These are phyloP conservation scores for Prosapia bicincta DNA, from an alignment of 2,888 invertebrate genomes.

Conservation along the genomic window DNA sequence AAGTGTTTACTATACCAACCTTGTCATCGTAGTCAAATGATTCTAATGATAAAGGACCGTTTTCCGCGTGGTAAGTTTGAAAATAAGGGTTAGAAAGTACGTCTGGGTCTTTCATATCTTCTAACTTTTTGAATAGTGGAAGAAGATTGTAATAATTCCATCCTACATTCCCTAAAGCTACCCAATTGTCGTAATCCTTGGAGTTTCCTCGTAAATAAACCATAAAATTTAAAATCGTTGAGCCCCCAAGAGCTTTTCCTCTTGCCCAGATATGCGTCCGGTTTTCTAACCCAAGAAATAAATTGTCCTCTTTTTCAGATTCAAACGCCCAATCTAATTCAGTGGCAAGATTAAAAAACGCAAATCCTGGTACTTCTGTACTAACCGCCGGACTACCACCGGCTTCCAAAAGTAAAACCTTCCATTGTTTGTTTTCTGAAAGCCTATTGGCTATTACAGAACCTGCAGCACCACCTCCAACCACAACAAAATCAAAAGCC, in stretches of 20 bases:
- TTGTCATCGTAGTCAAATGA: conserved; percentile 51
- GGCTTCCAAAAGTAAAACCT: too few relatives aligned
- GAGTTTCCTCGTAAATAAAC: conserved; percentile 61
- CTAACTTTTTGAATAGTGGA: conserved; percentile 44
- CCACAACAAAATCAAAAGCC: too few relatives aligned
- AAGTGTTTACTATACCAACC: conserved; percentile 33
- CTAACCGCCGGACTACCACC: conserved; percentile 48
- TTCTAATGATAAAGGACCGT: conserved; percentile 39
- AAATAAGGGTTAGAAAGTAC: conserved; percentile 24
- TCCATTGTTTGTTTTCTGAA: conserved; percentile 47
- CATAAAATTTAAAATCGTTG: conserved; percentile 63
- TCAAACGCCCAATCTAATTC: conserved; percentile 46
- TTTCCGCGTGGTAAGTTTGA: conserved; percentile 40
- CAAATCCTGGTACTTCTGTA: conserved; percentile 49
- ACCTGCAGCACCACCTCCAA: too few relatives aligned
- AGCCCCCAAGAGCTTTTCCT: conserved; percentile 64
- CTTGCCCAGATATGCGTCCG: conserved; percentile 52
- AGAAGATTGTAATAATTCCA: conserved; percentile 55
- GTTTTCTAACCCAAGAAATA: conserved; percentile 44
- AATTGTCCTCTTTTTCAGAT: conserved; percentile 48
- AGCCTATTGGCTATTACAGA: conserved; percentile 52
- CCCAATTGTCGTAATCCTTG: conserved; percentile 63
- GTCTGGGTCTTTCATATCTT: conserved; percentile 41
- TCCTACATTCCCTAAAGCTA: conserved; percentile 54
- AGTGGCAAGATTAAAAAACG: conserved; percentile 42